These are phyloP conservation scores for Nudaria mundana DNA, from an alignment of 2,888 invertebrate species.

Conservation along the genomic window DNA sequence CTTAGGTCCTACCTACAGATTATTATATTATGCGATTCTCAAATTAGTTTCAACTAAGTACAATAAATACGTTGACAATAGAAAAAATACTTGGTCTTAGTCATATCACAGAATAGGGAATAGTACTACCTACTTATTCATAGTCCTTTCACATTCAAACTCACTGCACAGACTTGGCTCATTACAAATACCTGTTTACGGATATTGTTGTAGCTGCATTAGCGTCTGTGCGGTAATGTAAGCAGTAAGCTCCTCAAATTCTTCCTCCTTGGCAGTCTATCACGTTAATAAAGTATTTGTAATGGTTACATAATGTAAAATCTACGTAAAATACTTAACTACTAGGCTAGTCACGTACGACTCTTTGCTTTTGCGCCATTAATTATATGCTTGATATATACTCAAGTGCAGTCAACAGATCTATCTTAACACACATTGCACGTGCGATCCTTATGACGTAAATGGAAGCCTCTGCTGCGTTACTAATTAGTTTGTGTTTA, in stretches of 20 bases:
- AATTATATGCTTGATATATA: conserved; percentile 9
- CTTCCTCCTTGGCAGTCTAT: conserved; percentile 59
- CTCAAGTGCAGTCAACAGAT: conserved; percentile 16
- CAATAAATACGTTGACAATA: too few relatives aligned
- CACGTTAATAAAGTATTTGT: conserved; percentile 35
- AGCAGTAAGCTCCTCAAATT: conserved; percentile 30
- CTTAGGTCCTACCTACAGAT: too few relatives aligned
- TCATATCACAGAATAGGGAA: too few relatives aligned
- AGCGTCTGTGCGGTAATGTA: conserved; percentile 32
- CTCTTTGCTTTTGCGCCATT: conserved; percentile 31
- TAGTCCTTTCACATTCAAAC: too few relatives aligned
- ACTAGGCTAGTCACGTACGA: conserved; percentile 45
- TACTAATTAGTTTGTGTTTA: conserved; percentile 16
- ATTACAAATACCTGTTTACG: conserved; percentile 29
- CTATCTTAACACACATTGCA: conserved; percentile 23
- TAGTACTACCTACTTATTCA: too few relatives aligned
- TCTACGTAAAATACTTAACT: conserved; percentile 41
- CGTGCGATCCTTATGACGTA: conserved; percentile 36
- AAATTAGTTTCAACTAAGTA: too few relatives aligned
- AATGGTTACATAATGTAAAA: conserved; percentile 48
- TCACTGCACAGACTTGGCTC: not conserved
- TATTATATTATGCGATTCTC: too few relatives aligned
- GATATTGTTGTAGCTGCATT: conserved; percentile 24
- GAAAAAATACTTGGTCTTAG: too few relatives aligned
- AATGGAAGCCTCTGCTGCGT: conserved; percentile 25